Percentiles rank a stretch among this genome's conserved stretches.
phyloP scores from a whole-genome alignment of 2,888 invertebrate species.

The Zaprionus bogoriensis region DNA sequence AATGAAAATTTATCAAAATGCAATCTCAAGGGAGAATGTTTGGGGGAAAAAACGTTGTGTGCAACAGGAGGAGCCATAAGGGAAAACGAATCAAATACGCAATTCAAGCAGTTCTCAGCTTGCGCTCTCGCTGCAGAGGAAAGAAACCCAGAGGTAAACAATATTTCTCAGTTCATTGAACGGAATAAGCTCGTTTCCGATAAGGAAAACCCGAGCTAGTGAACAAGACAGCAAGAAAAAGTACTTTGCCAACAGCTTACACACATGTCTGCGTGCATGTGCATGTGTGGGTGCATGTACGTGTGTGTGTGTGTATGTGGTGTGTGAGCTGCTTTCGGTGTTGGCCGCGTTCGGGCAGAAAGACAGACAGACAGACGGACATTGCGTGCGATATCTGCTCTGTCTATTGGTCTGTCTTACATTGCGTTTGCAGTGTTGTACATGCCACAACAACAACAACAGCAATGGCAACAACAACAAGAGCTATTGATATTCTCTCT shows the following conservation, averaged over 20 bases:
- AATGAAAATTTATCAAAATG: constrained; percentile 45
- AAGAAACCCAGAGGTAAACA: constrained; percentile 79
- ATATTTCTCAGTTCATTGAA: constrained; percentile 82
- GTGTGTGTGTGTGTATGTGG: background rate
- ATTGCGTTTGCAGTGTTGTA: constrained; percentile 51
- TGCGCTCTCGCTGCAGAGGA: constrained; percentile 5
- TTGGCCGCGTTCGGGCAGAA: constrained; percentile 17
- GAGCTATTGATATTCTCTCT: too few relatives aligned
- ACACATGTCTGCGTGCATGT: background rate
- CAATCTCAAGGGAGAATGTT: constrained; percentile 13
- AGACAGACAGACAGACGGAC: constrained; percentile 25
- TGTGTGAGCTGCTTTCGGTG: constrained; percentile 7
- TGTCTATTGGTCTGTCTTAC: constrained; percentile 58
- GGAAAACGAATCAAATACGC: constrained; percentile 35
- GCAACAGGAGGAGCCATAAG: constrained; percentile 36
- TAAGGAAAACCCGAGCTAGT: constrained; percentile 59
- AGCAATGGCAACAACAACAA: constrained; percentile 4
- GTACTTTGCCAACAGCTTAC: constrained; percentile 18
- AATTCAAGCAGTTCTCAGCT: constrained; percentile 42
- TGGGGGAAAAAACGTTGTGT: constrained; percentile 13
- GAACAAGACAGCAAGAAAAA: constrained; percentile 42
- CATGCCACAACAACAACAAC: constrained; percentile 44
- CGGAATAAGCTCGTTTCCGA: constrained; percentile 81
- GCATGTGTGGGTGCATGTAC: background rate
- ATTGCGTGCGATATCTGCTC: constrained; percentile 44